Evolutionary conservation across 2,888 invertebrate species (phyloP).

Genomic region (Eumacrocentrus americanus): DNA sequence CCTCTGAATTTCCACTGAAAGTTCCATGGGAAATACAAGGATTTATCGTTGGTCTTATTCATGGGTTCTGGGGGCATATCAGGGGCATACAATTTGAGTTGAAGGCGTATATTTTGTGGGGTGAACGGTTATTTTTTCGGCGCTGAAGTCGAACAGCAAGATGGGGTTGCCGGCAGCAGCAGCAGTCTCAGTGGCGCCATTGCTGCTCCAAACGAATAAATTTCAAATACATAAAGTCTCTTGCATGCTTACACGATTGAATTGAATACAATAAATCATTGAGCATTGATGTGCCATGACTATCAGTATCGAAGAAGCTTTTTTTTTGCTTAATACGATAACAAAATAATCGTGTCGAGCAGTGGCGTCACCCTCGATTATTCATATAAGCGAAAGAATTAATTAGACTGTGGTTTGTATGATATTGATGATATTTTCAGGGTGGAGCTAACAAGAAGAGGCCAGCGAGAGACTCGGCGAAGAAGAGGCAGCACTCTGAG

Average conservation of each 20-base stretch:
- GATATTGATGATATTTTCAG: constrained; percentile 40
- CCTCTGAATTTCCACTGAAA: background rate
- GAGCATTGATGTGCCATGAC: too few relatives aligned
- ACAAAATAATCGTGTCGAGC: background rate
- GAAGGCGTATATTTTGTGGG: background rate
- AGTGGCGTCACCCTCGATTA: background rate
- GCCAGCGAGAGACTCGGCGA: constrained; percentile 53
- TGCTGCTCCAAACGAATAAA: background rate
- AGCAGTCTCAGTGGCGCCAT: constrained; percentile 28
- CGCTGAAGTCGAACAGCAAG: constrained; percentile 28
- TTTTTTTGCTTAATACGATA: background rate
- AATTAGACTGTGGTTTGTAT: background rate
- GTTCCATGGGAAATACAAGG: background rate
- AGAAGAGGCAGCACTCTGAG: constrained; percentile 58
- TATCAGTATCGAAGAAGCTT: background rate
- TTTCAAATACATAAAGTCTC: constrained; percentile 1
- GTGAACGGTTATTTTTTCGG: constrained; percentile 10
- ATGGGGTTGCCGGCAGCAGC: constrained; percentile 24
- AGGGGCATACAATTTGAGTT: background rate
- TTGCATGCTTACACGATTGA: too few relatives aligned
- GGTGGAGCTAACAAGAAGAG: constrained; percentile 50
- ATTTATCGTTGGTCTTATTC: constrained; percentile 20
- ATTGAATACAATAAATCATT: too few relatives aligned
- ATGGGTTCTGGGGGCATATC: constrained; percentile 4
- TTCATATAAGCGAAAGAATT: background rate